Base-by-base conservation (phyloP, 1,140 invertebrate genomes). In the Eueides isabella region DNA sequence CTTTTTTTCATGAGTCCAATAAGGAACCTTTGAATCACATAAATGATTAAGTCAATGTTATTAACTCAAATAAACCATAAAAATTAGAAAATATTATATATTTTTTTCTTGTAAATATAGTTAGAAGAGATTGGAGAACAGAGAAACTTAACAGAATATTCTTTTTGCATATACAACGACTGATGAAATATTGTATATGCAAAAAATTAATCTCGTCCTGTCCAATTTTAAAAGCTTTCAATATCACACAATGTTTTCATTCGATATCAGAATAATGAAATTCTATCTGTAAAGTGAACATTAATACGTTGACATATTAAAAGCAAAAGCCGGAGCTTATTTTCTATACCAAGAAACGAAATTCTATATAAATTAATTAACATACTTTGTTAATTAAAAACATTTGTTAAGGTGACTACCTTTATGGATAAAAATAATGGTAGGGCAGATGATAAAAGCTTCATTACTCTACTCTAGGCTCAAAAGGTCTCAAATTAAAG, bases 181-280 rank as follows among this genome's bases (percentile, higher is more conserved):
- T 16, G 14, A 38, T 5, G 0, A 38, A 38, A 16, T 38, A 5
- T 38, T 1, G 35, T 16, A 5, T 11, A 33, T 33, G 31, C 35
- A 44, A 44, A 44, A 44, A n/a, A 44, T 9, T 19, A 14, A 41
- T 41, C 14, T 19, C 5, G n/a, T 44, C 41, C 16, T n/a, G 41
- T n/a, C 41, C 41, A 19, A 44, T n/a, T 19, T 44, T 44, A 19
- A 44, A 19, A 44, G 41, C 41, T 44, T 44, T 19, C n/a, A 44
- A 44, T 19, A 19, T 44, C 38, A n/a, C 41, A 44, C 41, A 44
- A 6, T 44, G 41, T 44, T 44, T 44, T 44, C 41, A 19, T 44
- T 44, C 41, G 41, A 44, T 44, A 44, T 44, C 41, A n/a, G 41
- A 44, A n/a, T 44, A 44, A 44, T 44, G n/a, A 19, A 44, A 44